Percentiles rank a stretch among this genome's conserved stretches.
phyloP scores from a whole-genome alignment of 2,113 vertebrate genomes.

The Alligator mississippiensis region DNA sequence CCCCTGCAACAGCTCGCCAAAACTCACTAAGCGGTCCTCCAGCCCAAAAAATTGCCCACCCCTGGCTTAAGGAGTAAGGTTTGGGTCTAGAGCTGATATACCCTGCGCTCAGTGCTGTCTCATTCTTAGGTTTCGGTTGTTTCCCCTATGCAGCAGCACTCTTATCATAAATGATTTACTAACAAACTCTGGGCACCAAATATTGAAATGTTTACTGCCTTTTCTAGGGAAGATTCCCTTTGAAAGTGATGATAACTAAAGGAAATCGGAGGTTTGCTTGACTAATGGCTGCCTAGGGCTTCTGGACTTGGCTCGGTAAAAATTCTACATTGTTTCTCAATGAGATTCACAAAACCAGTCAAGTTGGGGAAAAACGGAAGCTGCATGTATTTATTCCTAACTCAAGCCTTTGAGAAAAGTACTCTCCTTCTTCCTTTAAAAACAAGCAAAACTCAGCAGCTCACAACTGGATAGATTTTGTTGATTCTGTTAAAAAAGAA shows the following conservation, averaged over 20 bases:
- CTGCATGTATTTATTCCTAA: not conserved
- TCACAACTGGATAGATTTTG: not conserved
- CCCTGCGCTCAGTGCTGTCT: not conserved
- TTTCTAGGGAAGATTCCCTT: not conserved
- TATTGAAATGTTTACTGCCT: not conserved
- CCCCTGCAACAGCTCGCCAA: too few relatives aligned
- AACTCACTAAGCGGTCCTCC: too few relatives aligned
- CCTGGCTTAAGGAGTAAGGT: not conserved
- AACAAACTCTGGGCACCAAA: not conserved
- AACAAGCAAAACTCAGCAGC: not conserved
- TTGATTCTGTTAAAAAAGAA: not conserved
- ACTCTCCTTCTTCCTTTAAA: not conserved
- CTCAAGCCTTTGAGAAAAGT: not conserved
- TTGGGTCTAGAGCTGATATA: not conserved
- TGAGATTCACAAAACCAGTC: not conserved
- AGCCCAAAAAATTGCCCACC: too few relatives aligned
- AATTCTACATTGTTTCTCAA: not conserved
- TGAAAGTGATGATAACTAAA: not conserved
- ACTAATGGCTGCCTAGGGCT: not conserved
- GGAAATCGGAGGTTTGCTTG: not conserved
- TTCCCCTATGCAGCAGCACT: not conserved
- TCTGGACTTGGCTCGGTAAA: not conserved
- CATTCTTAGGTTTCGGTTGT: not conserved
- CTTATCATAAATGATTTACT: not conserved
- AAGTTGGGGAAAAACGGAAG: not conserved